Base-by-base conservation (phyloP, 2,888 invertebrate species). In the Luffia ferchaultella region DNA sequence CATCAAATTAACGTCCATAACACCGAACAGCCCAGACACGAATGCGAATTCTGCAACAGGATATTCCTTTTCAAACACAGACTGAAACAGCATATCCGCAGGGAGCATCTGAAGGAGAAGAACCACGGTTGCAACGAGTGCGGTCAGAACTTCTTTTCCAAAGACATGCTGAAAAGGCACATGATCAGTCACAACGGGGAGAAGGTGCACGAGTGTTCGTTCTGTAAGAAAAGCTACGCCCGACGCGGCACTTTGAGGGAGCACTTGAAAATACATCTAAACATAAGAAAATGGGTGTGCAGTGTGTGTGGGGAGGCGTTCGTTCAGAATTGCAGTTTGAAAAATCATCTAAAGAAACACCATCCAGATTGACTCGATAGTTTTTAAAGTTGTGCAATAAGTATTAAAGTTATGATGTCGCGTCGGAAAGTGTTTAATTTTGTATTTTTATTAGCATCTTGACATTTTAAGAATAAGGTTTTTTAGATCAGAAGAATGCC, bases 201-300 rank as follows among this genome's bases (percentile, higher is more conserved):
- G 18, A 49, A 16, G 20, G 17, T 49, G 2, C 43, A 49, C 16
- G 43, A 43, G 16, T 49, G 49, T 20, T 42, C 42, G 2, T 54
- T 66, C 2, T 73, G 71, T 51, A 56, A 54, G 41, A 65, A 64
- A 52, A 59, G 61, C n/a, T 71, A 68, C 56, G 61, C 61, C 46
- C 65, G 66, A 53, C 54, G 59, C n/a, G 58, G 57, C 19, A 65
- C 62, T 0, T 53, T 68, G 42, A 57, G 63, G 48, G 66, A 63
- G 49, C 63, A 68, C 51, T 58, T 80, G 82, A 58, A 80, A 16
- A 82, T 83, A 7, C 83, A 83, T 53, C 76, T 74, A 46, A 76
- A 82, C 56, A 80, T 80, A 57, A 68, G 79, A 49, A 54, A 79
- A 42, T 78, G 60, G 20, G 60, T 61, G 19, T 57, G 49, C 44